Evolutionary conservation across 2,888 invertebrate species (phyloP).

Genomic region (Ecdyonurus torrentis): DNA sequence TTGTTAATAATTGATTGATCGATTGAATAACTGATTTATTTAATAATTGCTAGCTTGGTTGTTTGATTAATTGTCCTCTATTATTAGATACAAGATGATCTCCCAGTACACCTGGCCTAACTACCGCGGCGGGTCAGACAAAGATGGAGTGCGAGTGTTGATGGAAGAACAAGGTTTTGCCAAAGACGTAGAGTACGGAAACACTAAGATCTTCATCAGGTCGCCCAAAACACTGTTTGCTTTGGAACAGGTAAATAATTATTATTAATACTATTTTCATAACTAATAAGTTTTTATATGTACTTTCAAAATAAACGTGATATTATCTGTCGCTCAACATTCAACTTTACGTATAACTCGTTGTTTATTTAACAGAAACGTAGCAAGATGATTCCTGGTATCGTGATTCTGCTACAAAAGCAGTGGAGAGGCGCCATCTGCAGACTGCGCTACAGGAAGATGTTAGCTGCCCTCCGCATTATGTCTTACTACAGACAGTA

Average conservation of each 20-base stretch:
- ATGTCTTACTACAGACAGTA: conserved; percentile 63
- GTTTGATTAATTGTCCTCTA: too few relatives aligned
- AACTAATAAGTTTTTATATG: too few relatives aligned
- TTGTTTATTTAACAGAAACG: conserved; percentile 35
- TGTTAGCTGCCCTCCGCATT: conserved; percentile 72
- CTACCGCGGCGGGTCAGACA: conserved; percentile 57
- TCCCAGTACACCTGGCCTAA: conserved; percentile 95
- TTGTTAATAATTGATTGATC: too few relatives aligned
- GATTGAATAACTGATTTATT: too few relatives aligned
- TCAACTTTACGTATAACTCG: neutral
- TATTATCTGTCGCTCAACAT: too few relatives aligned
- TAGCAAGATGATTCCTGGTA: conserved; percentile 73
- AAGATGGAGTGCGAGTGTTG: conserved; percentile 71
- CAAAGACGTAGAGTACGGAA: conserved; percentile 82
- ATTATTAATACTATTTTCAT: conserved; percentile 2
- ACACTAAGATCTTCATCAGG: conserved; percentile 90
- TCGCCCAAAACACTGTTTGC: conserved; percentile 82
- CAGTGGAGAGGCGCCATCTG: conserved; percentile 77
- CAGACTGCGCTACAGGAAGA: conserved; percentile 60
- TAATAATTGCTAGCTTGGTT: too few relatives aligned
- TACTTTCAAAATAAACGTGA: too few relatives aligned
- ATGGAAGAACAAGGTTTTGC: conserved; percentile 60
- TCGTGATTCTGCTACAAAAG: conserved; percentile 87
- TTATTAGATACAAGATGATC: conserved; percentile 97
- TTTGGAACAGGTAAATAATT: conserved; percentile 46